These are phyloP conservation scores for Labia minor DNA, from an alignment of 2,888 invertebrate species.

Conservation along the genomic window DNA sequence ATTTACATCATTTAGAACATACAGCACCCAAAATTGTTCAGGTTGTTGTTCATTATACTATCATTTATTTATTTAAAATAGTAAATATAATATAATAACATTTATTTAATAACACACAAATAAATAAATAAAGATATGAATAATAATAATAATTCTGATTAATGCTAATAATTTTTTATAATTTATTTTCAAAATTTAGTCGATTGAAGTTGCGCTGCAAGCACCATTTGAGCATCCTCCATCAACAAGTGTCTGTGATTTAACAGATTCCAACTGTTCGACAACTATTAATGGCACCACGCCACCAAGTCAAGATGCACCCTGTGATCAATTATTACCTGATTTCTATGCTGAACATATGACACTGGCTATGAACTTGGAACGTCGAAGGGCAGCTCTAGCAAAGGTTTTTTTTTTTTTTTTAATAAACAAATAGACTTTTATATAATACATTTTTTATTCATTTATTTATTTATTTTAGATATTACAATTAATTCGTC, in stretches of 20 bases:
- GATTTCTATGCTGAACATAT: conserved; percentile 94
- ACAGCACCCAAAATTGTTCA: conserved; percentile 69
- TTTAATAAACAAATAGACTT: background rate
- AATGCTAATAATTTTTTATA: background rate
- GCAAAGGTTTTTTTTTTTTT: background rate
- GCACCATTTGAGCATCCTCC: background rate
- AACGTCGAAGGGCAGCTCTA: conserved; percentile 49
- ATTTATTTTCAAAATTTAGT: background rate
- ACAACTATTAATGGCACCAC: background rate
- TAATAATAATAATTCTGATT: too few species aligned
- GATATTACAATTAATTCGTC: conserved; percentile 39
- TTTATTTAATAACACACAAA: background rate
- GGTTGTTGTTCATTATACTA: conserved; percentile 39
- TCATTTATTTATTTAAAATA: background rate
- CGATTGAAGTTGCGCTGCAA: background rate
- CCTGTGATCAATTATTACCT: conserved; percentile 68
- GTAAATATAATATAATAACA: background rate
- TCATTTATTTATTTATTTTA: too few species aligned
- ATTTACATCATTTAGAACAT: conserved; percentile 48
- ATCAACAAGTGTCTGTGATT: background rate
- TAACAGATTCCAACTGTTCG: background rate
- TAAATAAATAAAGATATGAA: too few species aligned
- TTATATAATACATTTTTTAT: too few species aligned
- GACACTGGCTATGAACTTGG: conserved; percentile 83
- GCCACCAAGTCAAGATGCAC: background rate